Base-by-base conservation (phyloP, 2,888 invertebrate genomes). In the Leptinotarsa juncta region DNA sequence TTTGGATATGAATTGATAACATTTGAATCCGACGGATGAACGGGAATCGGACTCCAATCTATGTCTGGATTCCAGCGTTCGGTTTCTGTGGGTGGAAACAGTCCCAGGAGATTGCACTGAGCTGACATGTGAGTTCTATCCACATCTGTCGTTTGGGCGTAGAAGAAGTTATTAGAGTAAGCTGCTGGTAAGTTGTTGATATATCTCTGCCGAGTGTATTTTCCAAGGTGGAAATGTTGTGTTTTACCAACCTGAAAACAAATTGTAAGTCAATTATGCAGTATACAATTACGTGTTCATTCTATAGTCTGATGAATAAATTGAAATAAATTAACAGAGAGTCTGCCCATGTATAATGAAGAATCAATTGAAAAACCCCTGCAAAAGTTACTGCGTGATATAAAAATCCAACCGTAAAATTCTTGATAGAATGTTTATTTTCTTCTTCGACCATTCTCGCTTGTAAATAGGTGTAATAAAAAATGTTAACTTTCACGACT, bases 91-190 rank as follows among this genome's bases (percentile, higher is more conserved):
- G 94, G 93, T 7, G 93, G 92, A 85, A 91, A 94, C 74, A 94
- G 83, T 0, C 94, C 94, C 72, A 95, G 94, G 77, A 96, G 89
- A 85, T 94, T 93, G 2, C 92, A 90, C 84, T 93, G 90, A 0
- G 95, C 96, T 76, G 95, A 95, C 94, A 95, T 95, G 14, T 96
- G 87, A 0, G 96, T 95, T 49, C 97, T 91, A 87, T 97, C 96
- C 23, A 93, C 92, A 87, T 96, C 94, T 0, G 96, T 95, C 68
- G 95, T 94, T 72, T 89, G 87, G 2, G 93, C 86, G 80, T 88
- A 88, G 50, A 93, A 88, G 83, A 91, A 88, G 42, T 89, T 85
- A 23, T 84, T 85, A 10, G 89, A 87, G 83, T 92, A 93, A 7
- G 81, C 82, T 3, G 84, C 81, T 51, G 88, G 88, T 15, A 92